These are phyloP conservation scores for Lithophane semibrunnea DNA, from an alignment of 2,888 invertebrate species.

Conservation along the genomic window DNA sequence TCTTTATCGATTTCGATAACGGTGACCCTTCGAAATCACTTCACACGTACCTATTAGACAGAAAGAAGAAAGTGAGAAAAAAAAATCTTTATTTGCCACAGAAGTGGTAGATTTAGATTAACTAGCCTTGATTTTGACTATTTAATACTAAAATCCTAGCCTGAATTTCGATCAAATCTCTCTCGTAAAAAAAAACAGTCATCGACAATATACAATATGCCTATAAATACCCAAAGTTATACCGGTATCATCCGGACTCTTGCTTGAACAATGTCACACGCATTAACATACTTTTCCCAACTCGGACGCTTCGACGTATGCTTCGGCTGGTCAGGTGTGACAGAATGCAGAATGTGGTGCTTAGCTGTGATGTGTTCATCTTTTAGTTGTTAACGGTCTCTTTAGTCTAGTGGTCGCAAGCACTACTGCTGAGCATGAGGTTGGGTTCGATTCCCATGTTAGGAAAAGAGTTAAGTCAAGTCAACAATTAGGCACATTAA, in stretches of 20 bases:
- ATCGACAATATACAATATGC: not conserved
- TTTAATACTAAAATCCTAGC: not conserved
- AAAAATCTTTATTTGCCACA: no score
- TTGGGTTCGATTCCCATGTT: not conserved
- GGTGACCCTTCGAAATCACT: not conserved
- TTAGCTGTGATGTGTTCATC: slow-evolving; percentile 9
- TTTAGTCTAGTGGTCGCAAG: not conserved
- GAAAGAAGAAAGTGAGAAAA: not conserved
- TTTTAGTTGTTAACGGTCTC: not conserved
- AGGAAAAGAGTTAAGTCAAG: not conserved
- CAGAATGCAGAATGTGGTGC: slow-evolving; percentile 3
- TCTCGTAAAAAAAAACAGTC: not conserved
- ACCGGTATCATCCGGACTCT: slow-evolving; percentile 30
- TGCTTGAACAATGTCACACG: slow-evolving; percentile 60
- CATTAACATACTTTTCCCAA: slow-evolving; percentile 68
- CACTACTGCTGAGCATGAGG: no score
- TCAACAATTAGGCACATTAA: no score
- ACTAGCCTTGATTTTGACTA: not conserved
- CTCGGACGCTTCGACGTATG: slow-evolving; percentile 19
- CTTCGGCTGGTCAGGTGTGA: slow-evolving; percentile 12
- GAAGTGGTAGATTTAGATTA: not conserved
- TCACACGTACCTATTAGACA: no score
- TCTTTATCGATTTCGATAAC: no score
- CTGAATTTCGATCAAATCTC: not conserved
- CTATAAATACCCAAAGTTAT: slow-evolving; percentile 22